Evolutionary conservation across 2,797 vertebrate genomes (phyloP), one percentile per base, ranked within the genome.

Genomic region (Coregonus ussuriensis): DNA sequence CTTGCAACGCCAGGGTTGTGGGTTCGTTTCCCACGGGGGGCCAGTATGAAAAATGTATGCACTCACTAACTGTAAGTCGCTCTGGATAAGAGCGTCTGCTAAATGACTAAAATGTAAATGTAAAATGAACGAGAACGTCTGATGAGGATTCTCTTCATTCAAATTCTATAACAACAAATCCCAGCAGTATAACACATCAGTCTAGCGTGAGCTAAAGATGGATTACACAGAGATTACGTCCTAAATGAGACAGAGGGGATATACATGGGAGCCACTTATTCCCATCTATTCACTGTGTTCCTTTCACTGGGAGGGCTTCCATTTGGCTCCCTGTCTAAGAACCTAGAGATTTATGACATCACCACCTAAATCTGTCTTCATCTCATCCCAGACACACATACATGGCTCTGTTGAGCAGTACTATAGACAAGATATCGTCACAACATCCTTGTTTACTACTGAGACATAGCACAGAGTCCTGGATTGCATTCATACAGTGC

Each of bases 201-300:
- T 75, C 75, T 75, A 74, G 76, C 83, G 82, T 78, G 73, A 84
- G 84, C 87, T 90, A 84, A 81, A 87, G 71, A 83, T 70, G 80
- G 82, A 91, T 91, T 88, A 89, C 77, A 74, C 69, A 69, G 77
- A 87, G 86, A 91, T 89, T 85, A 89, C 89, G 85, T 85, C 74
- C 66, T 88, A 84, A 88, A 89, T 65, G 54, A 78, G 62, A 62
- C 66, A 63, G 62, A 16, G 29, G 66, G 31, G 77, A 70, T 65
- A 81, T 76, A 82, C 81, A 78, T 25, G 71, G 74, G 65, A 79
- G 77, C 54, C 67, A 82, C 84, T 81, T 85, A 86, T 88, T 88
- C 81, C 79, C 83, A 78, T 82, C 80, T 15, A 16, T 69, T 29
- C 41, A 71, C 52, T 71, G n/a, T 25, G 65, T 15, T 71, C 21